Evolutionary conservation across 2,888 invertebrate species (phyloP), one percentile per base, ranked within the genome.

Genomic region (Cryptocheilus praepositus): DNA sequence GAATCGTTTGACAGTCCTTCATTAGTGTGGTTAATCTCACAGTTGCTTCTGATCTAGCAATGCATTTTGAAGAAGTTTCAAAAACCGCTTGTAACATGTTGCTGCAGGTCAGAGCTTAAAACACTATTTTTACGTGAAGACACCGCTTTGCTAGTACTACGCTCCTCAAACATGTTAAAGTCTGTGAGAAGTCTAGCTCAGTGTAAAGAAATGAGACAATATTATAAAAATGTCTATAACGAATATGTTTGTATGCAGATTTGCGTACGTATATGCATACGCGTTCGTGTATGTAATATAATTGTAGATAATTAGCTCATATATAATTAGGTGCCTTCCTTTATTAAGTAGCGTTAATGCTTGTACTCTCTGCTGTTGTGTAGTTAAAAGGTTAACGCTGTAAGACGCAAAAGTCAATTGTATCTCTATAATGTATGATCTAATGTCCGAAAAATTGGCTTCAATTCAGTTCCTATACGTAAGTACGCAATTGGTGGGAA

Each of bases 241-340:
- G 67, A 57, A 64, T 59, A 46, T 66, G 53, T 68, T 71, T 69
- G 55, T 71, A 71, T 61, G 49, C 52, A 7, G 11, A n/a, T 21
- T n/a, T 45, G 44, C 57, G 49, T 46, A 52, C 15, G 43, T 60
- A 58, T n/a, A 22, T 3, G 45, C 19, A 67, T 45, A 55, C 22
- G 21, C 13, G 22, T 25, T 21, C 25, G 19, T 16, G 22, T 53
- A 59, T 69, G 67, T 66, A 68, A 60, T 4, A 76, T 73, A 74
- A 70, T 70, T 80, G 77, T 85, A 82, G 79, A 79, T 81, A 78
- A 60, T 36, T 81, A 81, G 76, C 64, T 77, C 69, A 68, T 74
- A 80, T 73, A 72, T 73, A 68, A 83, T 83, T 87, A 86, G 86
- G 87, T 86, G 86, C 86, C 86, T 87, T 85, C 80, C 77, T 84